phyloP scores from a whole-genome alignment of 1,140 invertebrate genomes.

The Conus ventricosus region DNA sequence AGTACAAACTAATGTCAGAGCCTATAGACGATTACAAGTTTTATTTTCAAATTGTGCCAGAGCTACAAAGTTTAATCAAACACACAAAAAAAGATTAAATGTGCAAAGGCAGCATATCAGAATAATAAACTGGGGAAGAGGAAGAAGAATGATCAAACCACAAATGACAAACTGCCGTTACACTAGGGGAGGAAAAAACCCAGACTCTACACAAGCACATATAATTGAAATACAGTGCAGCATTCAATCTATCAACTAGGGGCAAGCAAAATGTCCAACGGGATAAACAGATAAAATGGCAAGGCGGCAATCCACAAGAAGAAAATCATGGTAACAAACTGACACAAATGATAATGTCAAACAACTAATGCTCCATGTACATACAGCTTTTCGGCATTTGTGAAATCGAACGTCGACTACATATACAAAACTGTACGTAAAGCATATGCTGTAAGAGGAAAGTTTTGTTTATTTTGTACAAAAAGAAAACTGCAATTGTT shows the following conservation, averaged over 20 bases:
- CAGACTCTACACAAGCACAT: slow-evolving; percentile 32
- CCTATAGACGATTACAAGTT: slow-evolving; percentile 35
- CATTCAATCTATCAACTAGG: slow-evolving; percentile 18
- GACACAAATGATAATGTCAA: slow-evolving; percentile 9
- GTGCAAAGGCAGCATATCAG: slow-evolving; percentile 37
- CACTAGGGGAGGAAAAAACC: slow-evolving; percentile 20
- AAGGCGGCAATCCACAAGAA: slow-evolving; percentile 25
- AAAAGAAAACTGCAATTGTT: slow-evolving; percentile 22
- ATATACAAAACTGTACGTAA: background rate
- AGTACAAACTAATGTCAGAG: slow-evolving; percentile 38
- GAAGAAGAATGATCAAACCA: slow-evolving; percentile 28
- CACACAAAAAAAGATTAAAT: slow-evolving; percentile 34
- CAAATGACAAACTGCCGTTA: slow-evolving; percentile 27
- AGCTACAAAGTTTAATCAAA: slow-evolving; percentile 37
- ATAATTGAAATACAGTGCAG: slow-evolving; percentile 9
- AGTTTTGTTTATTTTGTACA: slow-evolving; percentile 22
- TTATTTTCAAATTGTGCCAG: slow-evolving; percentile 38
- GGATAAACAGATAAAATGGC: slow-evolving; percentile 8
- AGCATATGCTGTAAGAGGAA: slow-evolving; percentile 8
- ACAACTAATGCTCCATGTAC: background rate
- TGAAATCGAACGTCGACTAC: slow-evolving; percentile 16
- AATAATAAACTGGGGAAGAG: slow-evolving; percentile 12
- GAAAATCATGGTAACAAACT: slow-evolving; percentile 3
- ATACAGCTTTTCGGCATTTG: background rate
- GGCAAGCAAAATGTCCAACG: slow-evolving; percentile 27